Evolutionary conservation across 2,113 vertebrate species (phyloP).

Genomic region (Peromyscus leucopus): DNA sequence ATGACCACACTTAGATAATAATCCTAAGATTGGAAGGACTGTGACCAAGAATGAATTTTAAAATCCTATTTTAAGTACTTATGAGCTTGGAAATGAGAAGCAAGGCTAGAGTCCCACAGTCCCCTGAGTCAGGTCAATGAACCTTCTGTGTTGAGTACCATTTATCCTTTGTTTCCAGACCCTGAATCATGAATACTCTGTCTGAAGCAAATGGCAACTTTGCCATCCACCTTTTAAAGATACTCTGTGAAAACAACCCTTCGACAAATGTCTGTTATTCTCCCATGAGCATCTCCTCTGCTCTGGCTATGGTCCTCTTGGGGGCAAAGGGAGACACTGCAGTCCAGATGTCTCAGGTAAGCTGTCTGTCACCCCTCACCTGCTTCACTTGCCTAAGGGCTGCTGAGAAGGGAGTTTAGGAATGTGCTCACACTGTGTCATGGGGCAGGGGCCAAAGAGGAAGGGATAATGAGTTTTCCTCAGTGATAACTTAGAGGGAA

Average conservation of each 20-base stretch:
- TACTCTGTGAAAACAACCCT: slow-evolving; percentile 81
- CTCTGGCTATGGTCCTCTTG: slow-evolving; percentile 92
- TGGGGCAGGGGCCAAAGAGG: not conserved
- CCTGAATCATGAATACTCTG: slow-evolving; percentile 87
- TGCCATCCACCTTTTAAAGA: slow-evolving; percentile 88
- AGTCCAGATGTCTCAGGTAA: slow-evolving; percentile 91
- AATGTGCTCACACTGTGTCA: not conserved
- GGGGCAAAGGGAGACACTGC: slow-evolving; percentile 89
- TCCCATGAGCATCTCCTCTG: slow-evolving; percentile 92
- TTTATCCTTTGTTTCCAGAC: not conserved
- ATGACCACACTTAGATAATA: too few species aligned
- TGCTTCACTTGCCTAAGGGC: not conserved
- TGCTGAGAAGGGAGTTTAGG: not conserved
- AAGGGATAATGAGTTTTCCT: not conserved
- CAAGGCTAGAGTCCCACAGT: not conserved
- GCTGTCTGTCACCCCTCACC: rapidly evolving
- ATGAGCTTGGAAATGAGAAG: not conserved
- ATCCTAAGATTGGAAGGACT: not conserved
- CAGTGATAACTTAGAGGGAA: not conserved
- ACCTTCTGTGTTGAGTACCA: not conserved
- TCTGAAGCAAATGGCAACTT: slow-evolving; percentile 88
- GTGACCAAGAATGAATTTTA: not conserved
- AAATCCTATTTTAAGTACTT: not conserved
- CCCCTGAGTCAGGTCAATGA: rapidly evolving
- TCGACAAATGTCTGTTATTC: slow-evolving; percentile 90